phyloP scores from a whole-genome alignment of 2,797 vertebrate species.

The Tadarida brasiliensis region DNA sequence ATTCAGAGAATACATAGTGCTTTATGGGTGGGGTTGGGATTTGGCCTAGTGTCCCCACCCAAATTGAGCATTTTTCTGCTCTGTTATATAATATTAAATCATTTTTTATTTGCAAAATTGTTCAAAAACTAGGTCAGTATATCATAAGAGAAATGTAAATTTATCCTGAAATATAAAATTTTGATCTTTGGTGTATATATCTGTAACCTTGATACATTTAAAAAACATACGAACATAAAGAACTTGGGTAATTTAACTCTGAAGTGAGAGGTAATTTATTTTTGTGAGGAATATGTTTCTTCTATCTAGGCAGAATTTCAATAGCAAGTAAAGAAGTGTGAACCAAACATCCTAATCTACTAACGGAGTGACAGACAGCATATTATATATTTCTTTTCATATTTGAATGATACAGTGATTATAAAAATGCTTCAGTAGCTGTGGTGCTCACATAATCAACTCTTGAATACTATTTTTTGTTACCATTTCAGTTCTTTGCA shows the following conservation, averaged over 20 bases:
- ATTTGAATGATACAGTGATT: conserved; percentile 73
- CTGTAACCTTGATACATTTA: not conserved
- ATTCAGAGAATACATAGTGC: not conserved
- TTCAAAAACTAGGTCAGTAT: not conserved
- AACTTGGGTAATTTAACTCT: conserved; percentile 36
- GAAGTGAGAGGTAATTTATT: conserved; percentile 46
- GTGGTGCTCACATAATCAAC: conserved; percentile 35
- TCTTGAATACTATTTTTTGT: conserved; percentile 52
- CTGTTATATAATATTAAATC: conserved; percentile 17
- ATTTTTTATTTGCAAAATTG: conserved; percentile 23
- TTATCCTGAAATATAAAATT: conserved; percentile 33
- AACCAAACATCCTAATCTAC: conserved; percentile 19
- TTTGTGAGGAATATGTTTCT: conserved; percentile 36
- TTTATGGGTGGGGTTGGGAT: not conserved
- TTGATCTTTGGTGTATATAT: not conserved
- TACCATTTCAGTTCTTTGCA: not conserved
- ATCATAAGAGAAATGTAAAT: conserved; percentile 27
- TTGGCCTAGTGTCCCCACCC: not conserved
- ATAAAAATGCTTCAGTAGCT: conserved; percentile 47
- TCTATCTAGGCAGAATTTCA: conserved; percentile 69
- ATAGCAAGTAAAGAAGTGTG: conserved; percentile 51
- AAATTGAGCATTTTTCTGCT: not conserved
- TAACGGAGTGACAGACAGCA: conserved; percentile 54
- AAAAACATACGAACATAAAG: not conserved
- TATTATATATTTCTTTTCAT: conserved; percentile 61